These are phyloP conservation scores for Maconellicoccus hirsutus DNA, from an alignment of 1,140 invertebrate species.

Conservation along the genomic window DNA sequence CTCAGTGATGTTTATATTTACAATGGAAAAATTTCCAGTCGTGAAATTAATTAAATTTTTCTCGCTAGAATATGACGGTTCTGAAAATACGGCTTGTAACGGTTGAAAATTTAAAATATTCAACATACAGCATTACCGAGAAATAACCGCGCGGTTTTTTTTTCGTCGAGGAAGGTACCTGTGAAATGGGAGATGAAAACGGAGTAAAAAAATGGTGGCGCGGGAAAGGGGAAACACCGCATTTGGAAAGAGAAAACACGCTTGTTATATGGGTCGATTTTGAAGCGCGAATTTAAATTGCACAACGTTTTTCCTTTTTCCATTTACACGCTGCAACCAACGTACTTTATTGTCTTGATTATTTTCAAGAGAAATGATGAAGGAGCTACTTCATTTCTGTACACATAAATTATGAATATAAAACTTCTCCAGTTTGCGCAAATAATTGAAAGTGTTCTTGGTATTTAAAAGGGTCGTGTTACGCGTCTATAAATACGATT, in stretches of 20 bases:
- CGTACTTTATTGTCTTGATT: conserved; percentile 21
- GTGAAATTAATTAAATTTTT: conserved; percentile 10
- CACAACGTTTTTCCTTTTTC: neutral
- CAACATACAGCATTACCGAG: neutral
- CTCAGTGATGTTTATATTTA: no score
- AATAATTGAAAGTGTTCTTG: conserved; percentile 18
- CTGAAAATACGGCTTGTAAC: neutral
- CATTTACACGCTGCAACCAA: conserved; percentile 7
- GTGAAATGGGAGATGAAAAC: no score
- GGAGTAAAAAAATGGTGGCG: neutral
- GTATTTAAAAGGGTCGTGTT: conserved; percentile 8
- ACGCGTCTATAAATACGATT: neutral
- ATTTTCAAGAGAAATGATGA: conserved; percentile 22
- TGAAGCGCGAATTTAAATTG: conserved; percentile 12
- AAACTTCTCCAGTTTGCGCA: conserved; percentile 16
- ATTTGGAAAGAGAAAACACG: no score
- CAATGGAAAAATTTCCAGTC: neutral
- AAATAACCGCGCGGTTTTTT: neutral
- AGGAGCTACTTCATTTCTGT: conserved; percentile 18
- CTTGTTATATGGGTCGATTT: neutral
- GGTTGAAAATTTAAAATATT: conserved; percentile 10
- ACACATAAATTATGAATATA: conserved; percentile 16
- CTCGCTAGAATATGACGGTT: neutral
- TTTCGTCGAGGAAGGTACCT: neutral
- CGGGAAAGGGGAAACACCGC: no score